Conservation (phyloP, 2,113 vertebrate species). For the Plecotus auritus region DNA sequence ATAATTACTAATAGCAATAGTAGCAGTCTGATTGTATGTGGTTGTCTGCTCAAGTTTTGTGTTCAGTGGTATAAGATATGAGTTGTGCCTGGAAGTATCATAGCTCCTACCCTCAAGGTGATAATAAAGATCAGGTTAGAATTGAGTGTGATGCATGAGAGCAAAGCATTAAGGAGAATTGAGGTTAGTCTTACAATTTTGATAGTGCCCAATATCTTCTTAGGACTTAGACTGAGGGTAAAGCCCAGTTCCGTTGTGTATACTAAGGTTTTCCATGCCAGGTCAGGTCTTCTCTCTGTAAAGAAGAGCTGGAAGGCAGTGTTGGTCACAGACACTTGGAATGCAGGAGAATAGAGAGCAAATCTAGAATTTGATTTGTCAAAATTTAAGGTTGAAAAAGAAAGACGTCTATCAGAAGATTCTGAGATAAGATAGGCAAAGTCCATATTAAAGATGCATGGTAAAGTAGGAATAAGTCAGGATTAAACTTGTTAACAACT, state of each 20-base stretch:
- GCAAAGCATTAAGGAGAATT: not conserved
- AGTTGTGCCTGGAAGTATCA: not conserved
- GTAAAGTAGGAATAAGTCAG: not conserved
- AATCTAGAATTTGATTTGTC: not conserved
- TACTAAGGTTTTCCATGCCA: not conserved
- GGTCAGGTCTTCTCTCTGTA: not conserved
- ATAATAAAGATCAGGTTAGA: not conserved
- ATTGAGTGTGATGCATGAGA: not conserved
- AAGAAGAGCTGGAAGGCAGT: not conserved
- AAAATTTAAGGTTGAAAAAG: not conserved
- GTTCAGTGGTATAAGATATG: not conserved
- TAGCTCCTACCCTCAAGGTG: not conserved
- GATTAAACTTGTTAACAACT: not conserved
- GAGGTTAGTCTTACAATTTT: not conserved
- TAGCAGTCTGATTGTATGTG: not conserved
- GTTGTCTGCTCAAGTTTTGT: not conserved
- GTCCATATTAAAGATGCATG: not conserved
- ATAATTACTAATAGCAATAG: not conserved
- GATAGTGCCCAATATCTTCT: not conserved
- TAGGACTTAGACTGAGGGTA: not conserved
- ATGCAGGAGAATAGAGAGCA: not conserved
- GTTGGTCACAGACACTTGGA: not conserved
- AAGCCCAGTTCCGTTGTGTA: accelerated
- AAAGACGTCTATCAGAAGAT: not conserved
- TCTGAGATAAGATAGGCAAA: not conserved